These are phyloP conservation scores for Aix galericulata DNA, from an alignment of 2,113 vertebrate genomes.

Conservation along the genomic window DNA sequence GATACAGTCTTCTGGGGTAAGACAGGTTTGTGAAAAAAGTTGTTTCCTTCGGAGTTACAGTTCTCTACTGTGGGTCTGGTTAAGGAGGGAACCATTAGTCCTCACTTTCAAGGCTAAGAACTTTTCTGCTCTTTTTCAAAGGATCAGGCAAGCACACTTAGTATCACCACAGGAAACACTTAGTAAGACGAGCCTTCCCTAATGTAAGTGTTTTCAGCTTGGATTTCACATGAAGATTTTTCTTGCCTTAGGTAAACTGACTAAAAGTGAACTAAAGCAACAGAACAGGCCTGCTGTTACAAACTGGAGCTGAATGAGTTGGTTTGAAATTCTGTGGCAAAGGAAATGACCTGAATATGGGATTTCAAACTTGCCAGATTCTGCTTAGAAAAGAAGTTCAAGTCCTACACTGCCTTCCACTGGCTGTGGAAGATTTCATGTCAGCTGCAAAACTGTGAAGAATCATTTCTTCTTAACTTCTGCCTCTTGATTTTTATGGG, in stretches of 20 bases:
- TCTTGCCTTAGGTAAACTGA: neutral
- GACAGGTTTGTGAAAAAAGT: neutral
- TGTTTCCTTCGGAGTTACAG: neutral
- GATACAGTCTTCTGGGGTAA: neutral
- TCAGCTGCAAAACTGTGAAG: neutral
- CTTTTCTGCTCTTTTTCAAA: neutral
- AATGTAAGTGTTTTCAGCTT: neutral
- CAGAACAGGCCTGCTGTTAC: accelerated
- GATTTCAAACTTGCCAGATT: neutral
- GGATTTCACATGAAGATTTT: neutral
- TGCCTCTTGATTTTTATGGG: neutral
- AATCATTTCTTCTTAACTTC: neutral
- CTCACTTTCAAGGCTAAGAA: neutral
- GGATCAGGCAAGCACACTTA: neutral
- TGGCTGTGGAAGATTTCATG: neutral
- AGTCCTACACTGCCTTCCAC: neutral
- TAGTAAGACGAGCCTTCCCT: neutral
- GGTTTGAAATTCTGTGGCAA: neutral
- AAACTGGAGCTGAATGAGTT: neutral
- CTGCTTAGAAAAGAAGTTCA: neutral
- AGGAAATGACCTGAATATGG: neutral
- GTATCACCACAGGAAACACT: neutral
- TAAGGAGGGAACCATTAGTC: neutral
- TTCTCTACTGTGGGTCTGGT: neutral
- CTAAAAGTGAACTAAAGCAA: neutral